Percentiles rank a stretch among this genome's conserved stretches.
Conservation (phyloP, 64 coral and sea anemone genomes). For the Actinia equina region DNA sequence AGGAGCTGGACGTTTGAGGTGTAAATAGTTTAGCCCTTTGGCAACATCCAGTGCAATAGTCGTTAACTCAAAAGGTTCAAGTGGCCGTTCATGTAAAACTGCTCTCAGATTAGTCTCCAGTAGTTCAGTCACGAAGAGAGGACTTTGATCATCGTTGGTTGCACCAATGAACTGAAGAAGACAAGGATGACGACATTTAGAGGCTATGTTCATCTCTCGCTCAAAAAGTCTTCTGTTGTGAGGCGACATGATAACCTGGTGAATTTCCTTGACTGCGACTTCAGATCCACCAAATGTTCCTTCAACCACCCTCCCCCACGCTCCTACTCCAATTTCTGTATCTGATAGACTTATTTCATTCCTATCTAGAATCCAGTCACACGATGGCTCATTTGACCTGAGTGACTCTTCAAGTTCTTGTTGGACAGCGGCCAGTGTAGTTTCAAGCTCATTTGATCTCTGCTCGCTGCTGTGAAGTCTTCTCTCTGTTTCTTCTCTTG, state of each 20-base stretch:
- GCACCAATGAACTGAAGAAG: conserved; percentile 42
- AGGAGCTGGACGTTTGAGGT: neutral
- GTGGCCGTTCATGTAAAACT: neutral
- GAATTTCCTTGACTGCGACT: conserved; percentile 44
- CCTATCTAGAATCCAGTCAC: conserved; percentile 11
- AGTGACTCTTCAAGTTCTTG: no score
- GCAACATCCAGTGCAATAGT: conserved; percentile 31
- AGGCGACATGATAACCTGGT: conserved; percentile 10
- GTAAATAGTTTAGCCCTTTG: conserved; percentile 30
- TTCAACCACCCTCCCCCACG: conserved; percentile 5
- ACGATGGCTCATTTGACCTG: no score
- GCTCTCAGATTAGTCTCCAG: conserved; percentile 24
- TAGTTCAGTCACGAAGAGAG: conserved; percentile 40
- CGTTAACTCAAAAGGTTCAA: neutral
- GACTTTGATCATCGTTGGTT: conserved; percentile 20
- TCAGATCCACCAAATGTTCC: conserved; percentile 17
- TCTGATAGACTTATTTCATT: conserved; percentile 28
- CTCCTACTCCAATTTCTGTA: conserved; percentile 8
- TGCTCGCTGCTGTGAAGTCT: neutral
- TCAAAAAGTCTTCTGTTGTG: conserved; percentile 12
- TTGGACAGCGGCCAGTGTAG: no score
- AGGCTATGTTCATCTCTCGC: conserved; percentile 59
- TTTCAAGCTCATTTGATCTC: neutral
- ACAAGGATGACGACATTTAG: conserved; percentile 41
- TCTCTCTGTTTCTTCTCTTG: no score